Conservation (phyloP, 2,888 invertebrate species). For the Hololepta plana region DNA sequence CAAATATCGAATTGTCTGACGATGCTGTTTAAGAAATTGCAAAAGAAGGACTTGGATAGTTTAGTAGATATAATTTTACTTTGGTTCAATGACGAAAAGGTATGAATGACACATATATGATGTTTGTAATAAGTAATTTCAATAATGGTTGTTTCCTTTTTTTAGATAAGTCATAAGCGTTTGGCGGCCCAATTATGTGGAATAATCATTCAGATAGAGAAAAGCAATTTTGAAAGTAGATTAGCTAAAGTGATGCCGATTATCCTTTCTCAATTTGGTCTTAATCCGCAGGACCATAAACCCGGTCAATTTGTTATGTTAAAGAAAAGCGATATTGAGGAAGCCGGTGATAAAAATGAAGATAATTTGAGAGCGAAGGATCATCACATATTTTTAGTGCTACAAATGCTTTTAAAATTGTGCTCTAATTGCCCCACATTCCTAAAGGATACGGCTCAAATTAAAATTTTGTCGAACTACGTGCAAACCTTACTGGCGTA, state of each 20-base stretch:
- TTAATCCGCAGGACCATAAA: slow-evolving; percentile 13
- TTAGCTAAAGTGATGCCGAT: slow-evolving; percentile 42
- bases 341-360: slow-evolving; percentile 31
- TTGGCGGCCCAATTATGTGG: slow-evolving; percentile 65
- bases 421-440: slow-evolving; percentile 41
- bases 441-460: slow-evolving; percentile 32
- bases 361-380: slow-evolving; percentile 46
- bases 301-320: slow-evolving; percentile 43
- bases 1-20: slow-evolving; percentile 55
- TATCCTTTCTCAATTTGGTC: slow-evolving; percentile 21
- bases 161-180: slow-evolving; percentile 46
- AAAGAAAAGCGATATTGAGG: slow-evolving; percentile 19
- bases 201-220: slow-evolving; percentile 62
- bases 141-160: slow-evolving; percentile 10
- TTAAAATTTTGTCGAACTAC: slow-evolving; percentile 43
- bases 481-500: slow-evolving; percentile 56
- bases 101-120: slow-evolving; percentile 19
- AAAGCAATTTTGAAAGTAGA: slow-evolving; percentile 46
- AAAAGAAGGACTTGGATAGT: slow-evolving; percentile 37
- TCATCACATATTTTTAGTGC: slow-evolving; percentile 56
- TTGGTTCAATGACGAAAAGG: slow-evolving; percentile 50
- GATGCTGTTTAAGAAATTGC: slow-evolving; percentile 41
- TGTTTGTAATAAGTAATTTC: slow-evolving; percentile 5
- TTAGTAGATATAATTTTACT: slow-evolving; percentile 52
- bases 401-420: slow-evolving; percentile 52